Evolutionary conservation across 2,113 vertebrate species (phyloP), one percentile per base, ranked within the genome.

Genomic region (Sminthopsis crassicaudata): DNA sequence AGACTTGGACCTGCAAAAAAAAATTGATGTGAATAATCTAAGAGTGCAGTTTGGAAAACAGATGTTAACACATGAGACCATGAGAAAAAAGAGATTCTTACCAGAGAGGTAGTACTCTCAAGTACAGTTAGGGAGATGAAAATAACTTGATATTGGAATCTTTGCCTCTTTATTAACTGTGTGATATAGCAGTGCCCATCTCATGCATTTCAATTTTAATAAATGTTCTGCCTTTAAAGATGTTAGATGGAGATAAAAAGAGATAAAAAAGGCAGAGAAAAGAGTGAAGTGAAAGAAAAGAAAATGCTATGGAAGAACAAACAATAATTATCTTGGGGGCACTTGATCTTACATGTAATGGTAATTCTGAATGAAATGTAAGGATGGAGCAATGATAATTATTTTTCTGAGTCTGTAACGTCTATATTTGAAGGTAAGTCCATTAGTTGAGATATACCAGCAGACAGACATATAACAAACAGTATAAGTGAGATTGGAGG

Each of bases 271-370:
- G 94, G 91, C 23, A 52, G 53, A n/a, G 36, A 76, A 76, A 76
- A 93, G 92, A 67, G 76, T 52, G 46, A 67, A n/a, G 23, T 48
- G 42, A 24, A 19, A 93, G 9, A 94, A 90, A 36, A 88, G 46
- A 48, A 26, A 52, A 93, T 46, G 90, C 12, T 50, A 26, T 50
- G 50, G 52, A 94, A 88, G 55, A 94, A 48, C 22, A 52, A 54
- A 91, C 53, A 89, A 53, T 92, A 36, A 94, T 57, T 46, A 7
- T 90, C 26, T 57, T 46, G 84, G 46, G 30, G 89, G 88, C n/a
- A 25, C 88, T 91, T 95, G 57, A 57, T 89, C 94, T 97, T 96
- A 76, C 60, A 60, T 51, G 46, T 91, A 92, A 76, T 93, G 54
- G 88, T 30, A 93, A 53, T 93, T 76, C 89, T 94, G 53, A 93